Evolutionary conservation across 2,888 invertebrate genomes (phyloP), one percentile per base, ranked within the genome.

Genomic region (Epirrita christyi): DNA sequence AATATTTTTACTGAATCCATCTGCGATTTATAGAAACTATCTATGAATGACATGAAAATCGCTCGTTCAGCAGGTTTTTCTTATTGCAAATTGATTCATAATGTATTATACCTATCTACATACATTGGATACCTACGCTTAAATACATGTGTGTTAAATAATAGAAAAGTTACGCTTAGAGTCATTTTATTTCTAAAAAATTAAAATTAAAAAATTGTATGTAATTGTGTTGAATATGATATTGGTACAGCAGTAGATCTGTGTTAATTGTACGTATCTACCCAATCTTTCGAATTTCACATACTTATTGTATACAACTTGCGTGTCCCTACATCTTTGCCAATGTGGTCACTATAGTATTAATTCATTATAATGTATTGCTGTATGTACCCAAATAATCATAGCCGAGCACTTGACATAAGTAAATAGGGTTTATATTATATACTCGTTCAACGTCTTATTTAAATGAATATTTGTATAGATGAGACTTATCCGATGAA

Each of bases 91-190:
- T 64, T 69, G 73, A 76, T 59, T 61, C 62, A 66, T 76, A 76
- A 78, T 80, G 64, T 66, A 66, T 64, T 72, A 80, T 74, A 76
- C 70, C 73, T 80, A 75, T 70, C 67, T 72, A 76, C 70, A 73
- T 68, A 69, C 80, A 81, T 84, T 81, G 77, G 76, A 79, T 81
- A 21, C 21, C 21, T 21, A 86, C 86, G 89, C 90, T 89, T 90
- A 86, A 81, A 77, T 85, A 87, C 80, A 80, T 88, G 85, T 91
- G 87, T 91, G 90, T 90, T 84, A 80, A 53, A 79, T 74, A 83
- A 87, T 89, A 89, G 89, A 82, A 81, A 85, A 75, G 85, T 86
- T 88, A 89, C 88, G 91, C 89, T 90, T 91, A 91, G 87, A 85
- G 81, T 80, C 77, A 77, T 84, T 86, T 84, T 79, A 86, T 89